These are phyloP conservation scores for Polypedilum pembai DNA, from an alignment of 1,140 invertebrate species.

Conservation along the genomic window DNA sequence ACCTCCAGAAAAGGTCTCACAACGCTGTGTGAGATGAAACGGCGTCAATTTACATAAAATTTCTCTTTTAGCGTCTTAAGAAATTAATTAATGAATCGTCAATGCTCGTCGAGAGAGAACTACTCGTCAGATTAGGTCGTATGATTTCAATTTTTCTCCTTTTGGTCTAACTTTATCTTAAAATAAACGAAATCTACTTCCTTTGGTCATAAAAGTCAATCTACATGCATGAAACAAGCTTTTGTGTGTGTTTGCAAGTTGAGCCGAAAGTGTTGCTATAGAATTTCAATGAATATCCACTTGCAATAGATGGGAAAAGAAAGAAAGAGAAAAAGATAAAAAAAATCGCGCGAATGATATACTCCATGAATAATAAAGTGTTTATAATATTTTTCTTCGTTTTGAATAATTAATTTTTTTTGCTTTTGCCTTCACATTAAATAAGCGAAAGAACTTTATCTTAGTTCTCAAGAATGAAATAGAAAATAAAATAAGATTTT, in stretches of 20 bases:
- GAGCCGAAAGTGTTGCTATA: neutral
- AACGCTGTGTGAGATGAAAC: too few species aligned
- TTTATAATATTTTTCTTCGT: conserved; percentile 25
- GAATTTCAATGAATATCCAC: conserved; percentile 17
- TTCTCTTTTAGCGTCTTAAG: conserved; percentile 27
- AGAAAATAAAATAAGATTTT: neutral
- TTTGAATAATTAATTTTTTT: conserved; percentile 26
- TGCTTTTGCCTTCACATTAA: neutral
- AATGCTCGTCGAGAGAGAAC: neutral
- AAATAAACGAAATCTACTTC: neutral
- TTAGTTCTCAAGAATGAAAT: neutral
- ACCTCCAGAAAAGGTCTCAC: neutral
- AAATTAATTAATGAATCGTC: conserved; percentile 24
- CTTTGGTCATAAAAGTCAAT: neutral
- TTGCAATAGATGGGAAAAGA: neutral
- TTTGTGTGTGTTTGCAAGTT: neutral
- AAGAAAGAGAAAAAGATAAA: neutral
- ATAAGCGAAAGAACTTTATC: too few species aligned
- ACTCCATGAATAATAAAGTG: conserved; percentile 27
- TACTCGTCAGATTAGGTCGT: neutral
- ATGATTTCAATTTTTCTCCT: too few species aligned
- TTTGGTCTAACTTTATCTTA: neutral
- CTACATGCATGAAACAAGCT: neutral
- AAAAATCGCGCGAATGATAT: conserved; percentile 23
- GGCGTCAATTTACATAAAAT: conserved; percentile 25